Conservation (phyloP, 2,888 invertebrate species). For the Eristalis tenax region DNA sequence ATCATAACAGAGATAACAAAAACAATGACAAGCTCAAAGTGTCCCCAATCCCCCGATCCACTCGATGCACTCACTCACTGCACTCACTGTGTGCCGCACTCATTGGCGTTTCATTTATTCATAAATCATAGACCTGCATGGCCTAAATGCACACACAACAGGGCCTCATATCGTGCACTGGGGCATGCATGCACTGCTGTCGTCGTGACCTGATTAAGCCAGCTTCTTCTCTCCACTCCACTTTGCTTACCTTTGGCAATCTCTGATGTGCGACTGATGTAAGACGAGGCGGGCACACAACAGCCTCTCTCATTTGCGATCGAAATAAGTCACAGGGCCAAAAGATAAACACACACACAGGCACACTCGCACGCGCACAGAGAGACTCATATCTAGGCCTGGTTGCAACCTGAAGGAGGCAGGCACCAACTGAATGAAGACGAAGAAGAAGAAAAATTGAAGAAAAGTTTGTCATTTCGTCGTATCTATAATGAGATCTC, state of each 20-base stretch:
- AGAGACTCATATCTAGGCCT: neutral
- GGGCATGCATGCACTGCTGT: neutral
- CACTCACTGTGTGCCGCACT: conserved; percentile 25
- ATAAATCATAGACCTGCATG: conserved; percentile 64
- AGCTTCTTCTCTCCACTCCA: conserved; percentile 1
- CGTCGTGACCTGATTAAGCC: conserved; percentile 56
- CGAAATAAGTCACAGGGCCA: conserved; percentile 39
- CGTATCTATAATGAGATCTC: conserved; percentile 72
- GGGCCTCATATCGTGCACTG: conserved; percentile 18
- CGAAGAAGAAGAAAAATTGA: conserved; percentile 25
- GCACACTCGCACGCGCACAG: neutral
- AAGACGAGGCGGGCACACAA: conserved; percentile 46
- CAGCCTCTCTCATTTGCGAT: conserved; percentile 17
- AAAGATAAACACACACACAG: conserved; percentile 16
- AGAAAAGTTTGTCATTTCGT: conserved; percentile 66
- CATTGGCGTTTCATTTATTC: conserved; percentile 64
- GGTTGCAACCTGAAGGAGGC: neutral
- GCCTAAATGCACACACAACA: conserved; percentile 57
- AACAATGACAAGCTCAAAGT: conserved; percentile 47
- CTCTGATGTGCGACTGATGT: conserved; percentile 47
- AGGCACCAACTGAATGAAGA: neutral
- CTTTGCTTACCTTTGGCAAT: conserved; percentile 37
- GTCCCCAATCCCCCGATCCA: conserved; percentile 48
- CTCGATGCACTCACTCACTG: conserved; percentile 11
- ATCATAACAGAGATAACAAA: conserved; percentile 36